Percentiles rank a stretch among this genome's conserved stretches.
Conservation (phyloP, 2,797 vertebrate species). For the Lutjanus argentimaculatus region DNA sequence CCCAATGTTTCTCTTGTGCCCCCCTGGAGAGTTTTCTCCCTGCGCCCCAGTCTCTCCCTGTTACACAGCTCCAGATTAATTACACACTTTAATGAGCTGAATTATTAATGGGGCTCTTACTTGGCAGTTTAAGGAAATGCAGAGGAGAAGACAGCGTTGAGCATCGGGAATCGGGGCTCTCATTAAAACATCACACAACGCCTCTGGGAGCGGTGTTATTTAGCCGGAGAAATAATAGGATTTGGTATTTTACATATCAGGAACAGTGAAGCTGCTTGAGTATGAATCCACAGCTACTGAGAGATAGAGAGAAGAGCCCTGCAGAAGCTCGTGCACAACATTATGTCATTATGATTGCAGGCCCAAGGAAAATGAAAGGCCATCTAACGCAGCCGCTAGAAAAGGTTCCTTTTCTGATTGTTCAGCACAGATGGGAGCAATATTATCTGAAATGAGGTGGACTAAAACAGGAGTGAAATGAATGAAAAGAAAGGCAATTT, state of each 20-base stretch:
- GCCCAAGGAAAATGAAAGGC: slow-evolving; percentile 75
- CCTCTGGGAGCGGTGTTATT: slow-evolving; percentile 92
- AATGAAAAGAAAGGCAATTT: slow-evolving; percentile 67
- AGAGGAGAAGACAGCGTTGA: slow-evolving; percentile 90
- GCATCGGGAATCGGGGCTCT: slow-evolving; percentile 86
- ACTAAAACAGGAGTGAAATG: slow-evolving; percentile 63
- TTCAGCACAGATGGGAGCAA: slow-evolving; percentile 79
- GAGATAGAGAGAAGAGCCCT: slow-evolving; percentile 50
- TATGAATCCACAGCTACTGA: slow-evolving; percentile 46
- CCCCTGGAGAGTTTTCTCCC: slow-evolving; percentile 78
- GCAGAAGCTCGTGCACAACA: slow-evolving; percentile 70
- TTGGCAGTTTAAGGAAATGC: slow-evolving; percentile 98
- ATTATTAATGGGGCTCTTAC: slow-evolving; percentile 99
- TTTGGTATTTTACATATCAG: slow-evolving; percentile 83
- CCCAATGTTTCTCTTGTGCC: slow-evolving; percentile 73
- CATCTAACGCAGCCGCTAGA: slow-evolving; percentile 64
- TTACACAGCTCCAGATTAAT: slow-evolving; percentile 94
- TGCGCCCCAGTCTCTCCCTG: slow-evolving; percentile 79
- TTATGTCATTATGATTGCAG: slow-evolving; percentile 78
- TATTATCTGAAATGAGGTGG: slow-evolving; percentile 71
- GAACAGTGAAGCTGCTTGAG: slow-evolving; percentile 67
- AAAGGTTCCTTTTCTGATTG: slow-evolving; percentile 70
- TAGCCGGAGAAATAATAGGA: slow-evolving; percentile 93
- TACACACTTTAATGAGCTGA: slow-evolving; percentile 99
- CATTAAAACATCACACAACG: slow-evolving; percentile 97